Percentiles rank a stretch among this genome's conserved stretches.
Evolutionary conservation across 2,113 vertebrate genomes (phyloP).

Genomic region (Spilogale gracilis): DNA sequence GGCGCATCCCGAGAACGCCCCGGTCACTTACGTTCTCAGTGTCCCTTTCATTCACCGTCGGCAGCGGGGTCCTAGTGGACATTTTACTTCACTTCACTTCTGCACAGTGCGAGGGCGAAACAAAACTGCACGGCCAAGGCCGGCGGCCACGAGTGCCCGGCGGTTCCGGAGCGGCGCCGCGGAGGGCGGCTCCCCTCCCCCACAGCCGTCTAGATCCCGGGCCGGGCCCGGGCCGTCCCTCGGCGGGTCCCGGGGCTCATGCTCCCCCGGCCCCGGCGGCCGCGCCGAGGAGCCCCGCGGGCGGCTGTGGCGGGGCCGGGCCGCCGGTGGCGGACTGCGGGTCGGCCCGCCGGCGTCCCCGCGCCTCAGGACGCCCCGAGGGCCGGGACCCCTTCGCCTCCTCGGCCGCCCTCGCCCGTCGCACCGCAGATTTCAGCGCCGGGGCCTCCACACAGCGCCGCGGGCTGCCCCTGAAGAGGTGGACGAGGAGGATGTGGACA

Average conservation of each 20-base stretch:
- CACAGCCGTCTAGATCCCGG: constrained; percentile 80
- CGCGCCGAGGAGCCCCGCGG: constrained; percentile 68
- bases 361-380: constrained; percentile 49
- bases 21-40: constrained; percentile 95
- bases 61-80: constrained; percentile 96
- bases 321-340: constrained; percentile 28
- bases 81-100: constrained; percentile 87
- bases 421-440: constrained; percentile 67
- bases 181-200: constrained; percentile 76
- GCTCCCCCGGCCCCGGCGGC: constrained; percentile 68
- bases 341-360: background rate
- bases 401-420: constrained; percentile 59
- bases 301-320: constrained; percentile 16
- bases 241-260: constrained; percentile 82
- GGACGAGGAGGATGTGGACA: constrained; percentile 32
- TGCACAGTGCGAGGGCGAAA: constrained; percentile 70
- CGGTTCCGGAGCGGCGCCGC: constrained; percentile 81
- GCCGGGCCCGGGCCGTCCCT: constrained; percentile 76
- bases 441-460: constrained; percentile 65
- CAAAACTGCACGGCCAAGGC: constrained; percentile 55
- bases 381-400: constrained; percentile 7
- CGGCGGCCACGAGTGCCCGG: constrained; percentile 71
- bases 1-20: background rate
- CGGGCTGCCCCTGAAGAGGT: constrained; percentile 72
- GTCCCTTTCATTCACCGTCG: constrained; percentile 97